A percentile compares a stretch with the other conserved stretches of the same genome.
phyloP scores from a whole-genome alignment of 2,113 vertebrate species.

The Albula goreensis region DNA sequence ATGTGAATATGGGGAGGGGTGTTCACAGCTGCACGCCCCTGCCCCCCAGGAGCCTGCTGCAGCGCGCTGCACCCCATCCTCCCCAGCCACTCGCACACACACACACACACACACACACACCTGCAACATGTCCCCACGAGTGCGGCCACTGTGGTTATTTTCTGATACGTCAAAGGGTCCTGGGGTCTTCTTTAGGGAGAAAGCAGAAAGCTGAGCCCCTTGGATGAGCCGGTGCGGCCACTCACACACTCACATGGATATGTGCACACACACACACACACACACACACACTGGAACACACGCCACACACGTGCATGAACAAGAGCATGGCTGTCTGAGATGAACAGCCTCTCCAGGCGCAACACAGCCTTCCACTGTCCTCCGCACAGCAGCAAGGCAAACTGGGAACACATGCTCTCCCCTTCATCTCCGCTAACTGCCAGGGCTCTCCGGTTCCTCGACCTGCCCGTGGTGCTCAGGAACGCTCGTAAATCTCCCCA shows the following conservation, averaged over 20 bases:
- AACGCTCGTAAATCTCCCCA: conserved; percentile 4
- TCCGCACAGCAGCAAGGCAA: neutral
- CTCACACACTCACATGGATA: neutral
- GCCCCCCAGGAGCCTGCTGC: too few species aligned
- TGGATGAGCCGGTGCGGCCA: neutral
- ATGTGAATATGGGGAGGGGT: too few species aligned
- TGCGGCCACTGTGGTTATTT: neutral
- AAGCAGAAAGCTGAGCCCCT: too few species aligned
- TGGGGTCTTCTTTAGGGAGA: neutral
- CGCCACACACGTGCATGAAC: neutral
- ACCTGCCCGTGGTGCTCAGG: neutral
- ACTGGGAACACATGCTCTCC: conserved; percentile 12
- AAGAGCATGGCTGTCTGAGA: neutral
- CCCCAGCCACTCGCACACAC: neutral
- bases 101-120: conserved; percentile 3
- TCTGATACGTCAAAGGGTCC: neutral
- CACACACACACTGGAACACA: neutral
- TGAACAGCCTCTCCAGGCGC: neutral
- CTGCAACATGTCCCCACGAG: neutral
- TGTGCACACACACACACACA: neutral
- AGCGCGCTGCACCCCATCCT: too few species aligned
- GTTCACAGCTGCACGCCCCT: too few species aligned
- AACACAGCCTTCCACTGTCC: neutral
- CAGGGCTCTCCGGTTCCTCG: neutral
- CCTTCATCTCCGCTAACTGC: conserved; percentile 1